Evolutionary conservation across 2,888 invertebrate genomes (phyloP).

Genomic region (Vanessa cardui): DNA sequence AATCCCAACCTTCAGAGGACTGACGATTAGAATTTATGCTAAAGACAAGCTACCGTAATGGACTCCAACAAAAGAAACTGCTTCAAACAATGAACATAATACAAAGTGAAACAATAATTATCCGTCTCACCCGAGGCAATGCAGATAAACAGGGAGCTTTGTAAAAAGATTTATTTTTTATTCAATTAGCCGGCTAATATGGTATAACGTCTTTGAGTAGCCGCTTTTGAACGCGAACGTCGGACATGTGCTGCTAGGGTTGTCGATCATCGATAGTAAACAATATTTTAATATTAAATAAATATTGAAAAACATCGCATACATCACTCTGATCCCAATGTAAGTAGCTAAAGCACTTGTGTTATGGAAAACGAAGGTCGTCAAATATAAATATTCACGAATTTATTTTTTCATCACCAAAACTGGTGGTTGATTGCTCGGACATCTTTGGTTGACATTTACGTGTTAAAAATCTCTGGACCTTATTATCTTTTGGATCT

Average conservation of each 20-base stretch:
- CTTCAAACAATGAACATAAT: conserved; percentile 56
- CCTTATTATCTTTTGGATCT: too few species aligned
- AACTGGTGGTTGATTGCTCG: background rate
- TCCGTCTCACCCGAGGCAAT: conserved; percentile 56
- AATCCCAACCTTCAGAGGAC: background rate
- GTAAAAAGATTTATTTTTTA: conserved; percentile 40
- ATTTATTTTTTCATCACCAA: too few species aligned
- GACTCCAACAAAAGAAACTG: conserved; percentile 63
- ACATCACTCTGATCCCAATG: too few species aligned
- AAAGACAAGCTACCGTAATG: conserved; percentile 58
- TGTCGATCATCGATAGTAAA: background rate
- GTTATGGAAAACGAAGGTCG: too few species aligned
- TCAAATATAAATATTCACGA: too few species aligned
- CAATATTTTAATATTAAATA: background rate
- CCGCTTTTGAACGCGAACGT: conserved; percentile 12
- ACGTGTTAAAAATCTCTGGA: too few species aligned
- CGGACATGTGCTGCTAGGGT: conserved; percentile 4
- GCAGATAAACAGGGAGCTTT: conserved; percentile 30
- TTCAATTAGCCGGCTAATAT: conserved; percentile 40
- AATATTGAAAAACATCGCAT: background rate
- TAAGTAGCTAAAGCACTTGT: too few species aligned
- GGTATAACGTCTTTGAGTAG: conserved; percentile 20
- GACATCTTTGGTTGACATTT: background rate
- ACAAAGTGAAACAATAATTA: conserved; percentile 77
- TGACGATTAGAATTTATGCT: conserved; percentile 63